Evolutionary conservation across 1,140 invertebrate species (phyloP).

Genomic region (Lethrus apterus): DNA sequence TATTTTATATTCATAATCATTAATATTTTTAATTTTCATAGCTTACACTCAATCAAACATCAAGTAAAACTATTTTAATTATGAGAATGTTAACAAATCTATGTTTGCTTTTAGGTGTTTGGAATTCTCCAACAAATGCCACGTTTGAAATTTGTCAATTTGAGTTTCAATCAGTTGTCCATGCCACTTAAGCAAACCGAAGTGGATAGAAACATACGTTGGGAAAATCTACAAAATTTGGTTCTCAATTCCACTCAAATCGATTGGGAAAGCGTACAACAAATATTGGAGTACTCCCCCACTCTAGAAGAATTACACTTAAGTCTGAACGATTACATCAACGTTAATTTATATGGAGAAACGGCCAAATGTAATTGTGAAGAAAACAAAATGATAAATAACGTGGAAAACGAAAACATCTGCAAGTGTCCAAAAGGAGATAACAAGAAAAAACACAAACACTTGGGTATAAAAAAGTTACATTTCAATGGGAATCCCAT

Average conservation of each 20-base stretch:
- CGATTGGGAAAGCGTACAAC: conserved; percentile 73
- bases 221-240: conserved; percentile 62
- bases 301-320: conserved; percentile 84
- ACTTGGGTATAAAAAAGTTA: conserved; percentile 61
- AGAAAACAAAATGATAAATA: conserved; percentile 23
- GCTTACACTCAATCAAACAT: not conserved
- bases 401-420: conserved; percentile 16
- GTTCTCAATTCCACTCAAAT: conserved; percentile 82
- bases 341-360: conserved; percentile 48
- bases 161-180: conserved; percentile 79
- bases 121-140: conserved; percentile 80
- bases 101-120: conserved; percentile 57
- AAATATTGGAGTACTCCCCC: conserved; percentile 64
- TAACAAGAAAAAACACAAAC: conserved; percentile 42
- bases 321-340: conserved; percentile 77
- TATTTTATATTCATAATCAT: too few relatives aligned
- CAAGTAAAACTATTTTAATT: not conserved
- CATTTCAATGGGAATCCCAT: conserved; percentile 81
- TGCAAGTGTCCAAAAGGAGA: conserved; percentile 20
- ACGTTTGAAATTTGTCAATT: conserved; percentile 78
- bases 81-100: too few relatives aligned
- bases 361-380: conserved; percentile 24
- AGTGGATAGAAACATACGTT: conserved; percentile 33
- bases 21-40: too few relatives aligned
- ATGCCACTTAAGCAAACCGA: conserved; percentile 49